Conservation (phyloP, 2,113 vertebrate genomes). For the Opisthocomus hoazin region DNA sequence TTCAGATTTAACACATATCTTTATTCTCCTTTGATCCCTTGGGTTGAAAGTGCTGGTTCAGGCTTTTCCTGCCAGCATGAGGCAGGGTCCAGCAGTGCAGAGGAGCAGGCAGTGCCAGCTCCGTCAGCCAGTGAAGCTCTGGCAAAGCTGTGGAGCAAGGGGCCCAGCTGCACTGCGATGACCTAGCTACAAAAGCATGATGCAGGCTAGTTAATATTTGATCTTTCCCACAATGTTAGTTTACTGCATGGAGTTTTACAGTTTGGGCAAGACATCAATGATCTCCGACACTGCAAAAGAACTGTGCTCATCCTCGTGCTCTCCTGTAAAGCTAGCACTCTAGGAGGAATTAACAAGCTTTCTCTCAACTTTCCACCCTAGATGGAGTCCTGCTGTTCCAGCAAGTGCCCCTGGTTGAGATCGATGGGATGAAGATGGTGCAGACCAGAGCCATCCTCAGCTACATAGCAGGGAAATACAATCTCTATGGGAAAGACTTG, state of each 20-base stretch:
- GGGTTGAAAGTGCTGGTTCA: not conserved
- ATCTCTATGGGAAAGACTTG: slow-evolving; percentile 81
- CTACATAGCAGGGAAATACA: slow-evolving; percentile 89
- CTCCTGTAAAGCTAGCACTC: not conserved
- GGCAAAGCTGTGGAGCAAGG: not conserved
- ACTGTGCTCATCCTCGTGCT: not conserved
- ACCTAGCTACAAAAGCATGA: not conserved
- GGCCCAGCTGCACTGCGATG: not conserved
- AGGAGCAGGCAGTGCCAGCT: not conserved
- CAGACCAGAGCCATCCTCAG: slow-evolving; percentile 85
- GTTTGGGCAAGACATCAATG: not conserved
- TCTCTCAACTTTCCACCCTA: not conserved
- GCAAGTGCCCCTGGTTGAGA: slow-evolving; percentile 90
- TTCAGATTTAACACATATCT: not conserved
- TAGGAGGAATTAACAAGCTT: not conserved
- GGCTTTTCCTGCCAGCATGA: not conserved
- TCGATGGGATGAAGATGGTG: slow-evolving; percentile 88
- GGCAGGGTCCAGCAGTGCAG: not conserved
- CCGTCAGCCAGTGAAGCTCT: not conserved
- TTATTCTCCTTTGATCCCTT: not conserved
- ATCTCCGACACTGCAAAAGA: not conserved
- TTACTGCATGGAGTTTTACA: not conserved
- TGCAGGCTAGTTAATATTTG: not conserved
- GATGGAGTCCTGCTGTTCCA: slow-evolving; percentile 82
- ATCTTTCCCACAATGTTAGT: not conserved